A percentile compares a stretch with the other conserved stretches of the same genome.
Conservation (phyloP, 2,888 invertebrate genomes). For the Bedellia somnulentella region DNA sequence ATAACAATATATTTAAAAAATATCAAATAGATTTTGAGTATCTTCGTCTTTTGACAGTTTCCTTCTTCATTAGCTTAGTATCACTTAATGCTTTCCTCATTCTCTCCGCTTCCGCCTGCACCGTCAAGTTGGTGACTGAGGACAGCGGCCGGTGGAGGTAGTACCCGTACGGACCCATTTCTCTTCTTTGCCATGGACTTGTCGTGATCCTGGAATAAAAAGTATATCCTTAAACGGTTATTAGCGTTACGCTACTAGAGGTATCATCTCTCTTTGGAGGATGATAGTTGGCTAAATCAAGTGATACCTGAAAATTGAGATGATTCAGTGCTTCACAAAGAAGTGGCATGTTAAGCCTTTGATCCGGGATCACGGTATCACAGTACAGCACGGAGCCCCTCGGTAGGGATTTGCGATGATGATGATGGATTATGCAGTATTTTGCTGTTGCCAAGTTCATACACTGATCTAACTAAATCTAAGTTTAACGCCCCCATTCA, state of each 20-base stretch:
- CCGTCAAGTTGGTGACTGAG: constrained; percentile 16
- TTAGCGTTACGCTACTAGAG: no score
- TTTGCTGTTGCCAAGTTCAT: no score
- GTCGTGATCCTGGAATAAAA: constrained; percentile 50
- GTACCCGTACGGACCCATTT: constrained; percentile 65
- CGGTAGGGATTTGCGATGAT: no score
- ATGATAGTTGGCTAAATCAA: neutral
- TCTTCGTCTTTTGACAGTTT: constrained; percentile 31
- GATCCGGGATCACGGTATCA: no score
- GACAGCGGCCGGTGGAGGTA: constrained; percentile 53
- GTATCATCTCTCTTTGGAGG: neutral
- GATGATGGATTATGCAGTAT: no score
- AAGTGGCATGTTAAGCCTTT: no score
- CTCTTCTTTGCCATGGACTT: constrained; percentile 58
- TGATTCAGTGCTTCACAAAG: no score
- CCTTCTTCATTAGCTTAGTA: constrained; percentile 29
- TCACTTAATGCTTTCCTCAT: constrained; percentile 36
- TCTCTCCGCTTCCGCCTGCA: constrained; percentile 17
- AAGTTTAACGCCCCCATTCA: no score
- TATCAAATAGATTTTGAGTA: constrained; percentile 41
- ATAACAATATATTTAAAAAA: neutral
- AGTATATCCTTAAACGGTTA: no score
- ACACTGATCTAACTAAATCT: no score
- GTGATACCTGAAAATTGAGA: no score
- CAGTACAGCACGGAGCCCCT: no score